Percentiles rank a stretch among this genome's conserved stretches.
Evolutionary conservation across 1,140 invertebrate species (phyloP).

Genomic region (Hycleus cichorii): DNA sequence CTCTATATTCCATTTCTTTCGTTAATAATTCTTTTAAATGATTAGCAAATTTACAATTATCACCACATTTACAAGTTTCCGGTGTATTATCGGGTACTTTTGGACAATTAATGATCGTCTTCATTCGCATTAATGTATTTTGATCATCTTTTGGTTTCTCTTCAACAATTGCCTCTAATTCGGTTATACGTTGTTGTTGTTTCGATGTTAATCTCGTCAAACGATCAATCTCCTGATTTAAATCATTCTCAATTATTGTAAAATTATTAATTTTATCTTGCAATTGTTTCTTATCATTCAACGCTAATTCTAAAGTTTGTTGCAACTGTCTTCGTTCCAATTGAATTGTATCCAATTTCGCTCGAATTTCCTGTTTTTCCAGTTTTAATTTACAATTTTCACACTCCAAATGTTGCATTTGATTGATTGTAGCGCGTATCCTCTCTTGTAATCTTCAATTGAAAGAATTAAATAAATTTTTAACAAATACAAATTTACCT

Average conservation of each 20-base stretch:
- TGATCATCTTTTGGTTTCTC: no score
- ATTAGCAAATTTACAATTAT: slow-evolving; percentile 18
- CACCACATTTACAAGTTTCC: slow-evolving; percentile 4
- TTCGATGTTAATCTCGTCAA: slow-evolving; percentile 38
- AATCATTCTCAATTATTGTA: slow-evolving; percentile 44
- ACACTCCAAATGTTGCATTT: slow-evolving; percentile 39
- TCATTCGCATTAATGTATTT: no score
- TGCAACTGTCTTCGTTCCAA: slow-evolving; percentile 29
- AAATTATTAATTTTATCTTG: slow-evolving; percentile 46
- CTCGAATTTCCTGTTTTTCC: slow-evolving; percentile 43
- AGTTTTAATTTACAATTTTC: slow-evolving; percentile 43
- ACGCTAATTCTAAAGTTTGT: slow-evolving; percentile 45
- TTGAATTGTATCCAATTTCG: slow-evolving; percentile 45
- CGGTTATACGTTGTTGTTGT: slow-evolving; percentile 42
- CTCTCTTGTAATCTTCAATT: slow-evolving; percentile 41
- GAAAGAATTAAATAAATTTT: slow-evolving; percentile 7
- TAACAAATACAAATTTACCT: slow-evolving; percentile 19
- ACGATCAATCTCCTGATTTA: slow-evolving; percentile 45
- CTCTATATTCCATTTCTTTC: slow-evolving; percentile 28
- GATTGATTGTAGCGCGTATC: slow-evolving; percentile 41
- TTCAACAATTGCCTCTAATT: slow-evolving; percentile 35
- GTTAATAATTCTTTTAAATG: slow-evolving; percentile 30
- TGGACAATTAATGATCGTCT: no score
- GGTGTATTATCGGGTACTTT: slow-evolving; percentile 6
- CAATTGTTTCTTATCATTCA: slow-evolving; percentile 52